Percentiles rank a stretch among this genome's conserved stretches.
Evolutionary conservation across 2,888 invertebrate species (phyloP).

Genomic region (Agrenia bidenticulata): DNA sequence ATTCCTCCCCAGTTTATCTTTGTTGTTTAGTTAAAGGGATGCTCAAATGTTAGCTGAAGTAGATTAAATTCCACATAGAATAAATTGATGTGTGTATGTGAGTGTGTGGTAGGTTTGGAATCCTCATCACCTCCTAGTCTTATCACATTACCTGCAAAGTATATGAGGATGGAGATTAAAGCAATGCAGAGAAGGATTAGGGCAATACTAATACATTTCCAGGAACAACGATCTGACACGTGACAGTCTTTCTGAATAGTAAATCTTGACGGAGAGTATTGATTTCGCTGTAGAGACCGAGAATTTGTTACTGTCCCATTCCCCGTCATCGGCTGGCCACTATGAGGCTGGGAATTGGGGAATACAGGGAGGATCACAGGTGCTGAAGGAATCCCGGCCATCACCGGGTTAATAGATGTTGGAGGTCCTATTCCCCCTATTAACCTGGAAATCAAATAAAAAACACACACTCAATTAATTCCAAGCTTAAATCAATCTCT

Average conservation of each 20-base stretch:
- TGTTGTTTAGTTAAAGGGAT: no score
- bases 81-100: no score
- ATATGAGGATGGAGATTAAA: slow-evolving; percentile 88
- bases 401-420: slow-evolving; percentile 46
- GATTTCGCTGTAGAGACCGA: slow-evolving; percentile 65
- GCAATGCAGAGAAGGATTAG: slow-evolving; percentile 87
- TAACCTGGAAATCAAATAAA: slow-evolving; percentile 42
- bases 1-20: no score
- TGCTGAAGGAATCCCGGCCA: slow-evolving; percentile 55
- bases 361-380: slow-evolving; percentile 86
- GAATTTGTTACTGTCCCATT: slow-evolving; percentile 59
- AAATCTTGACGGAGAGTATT: slow-evolving; percentile 88
- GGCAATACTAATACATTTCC: slow-evolving; percentile 93
- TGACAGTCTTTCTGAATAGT: slow-evolving; percentile 92
- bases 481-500: slow-evolving; percentile 12
- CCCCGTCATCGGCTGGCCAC: slow-evolving; percentile 66
- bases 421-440: slow-evolving; percentile 46
- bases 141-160: slow-evolving; percentile 96
- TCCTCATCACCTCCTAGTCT: no score
- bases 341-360: slow-evolving; percentile 68
- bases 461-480: slow-evolving; percentile 12
- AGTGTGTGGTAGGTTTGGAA: no score
- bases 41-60: no score
- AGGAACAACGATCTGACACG: slow-evolving; percentile 78
- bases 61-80: no score